Evolutionary conservation across 2,113 vertebrate genomes (phyloP).

Genomic region (Galbula dea): DNA sequence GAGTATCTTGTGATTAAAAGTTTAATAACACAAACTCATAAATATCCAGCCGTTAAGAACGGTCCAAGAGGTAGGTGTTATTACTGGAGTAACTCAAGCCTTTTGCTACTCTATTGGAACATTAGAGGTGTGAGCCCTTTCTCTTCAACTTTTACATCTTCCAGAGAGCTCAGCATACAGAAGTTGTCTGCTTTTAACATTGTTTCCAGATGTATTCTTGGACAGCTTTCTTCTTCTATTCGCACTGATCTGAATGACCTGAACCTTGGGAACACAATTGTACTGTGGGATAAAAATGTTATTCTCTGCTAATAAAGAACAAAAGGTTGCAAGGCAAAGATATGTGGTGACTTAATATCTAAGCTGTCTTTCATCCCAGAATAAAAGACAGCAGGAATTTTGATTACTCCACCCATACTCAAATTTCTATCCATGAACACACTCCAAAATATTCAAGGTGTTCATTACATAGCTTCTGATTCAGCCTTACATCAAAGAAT

Average conservation of each 20-base stretch:
- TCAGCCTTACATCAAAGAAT: background rate
- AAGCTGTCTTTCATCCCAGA: background rate
- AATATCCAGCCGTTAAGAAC: background rate
- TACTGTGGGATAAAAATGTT: conserved; percentile 1
- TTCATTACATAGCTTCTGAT: background rate
- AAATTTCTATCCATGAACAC: background rate
- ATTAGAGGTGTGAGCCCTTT: background rate
- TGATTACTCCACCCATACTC: background rate
- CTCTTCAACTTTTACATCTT: background rate
- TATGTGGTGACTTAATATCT: background rate
- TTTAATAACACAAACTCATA: background rate
- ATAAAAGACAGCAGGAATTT: background rate
- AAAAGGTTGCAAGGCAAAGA: conserved; percentile 26
- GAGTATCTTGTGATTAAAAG: background rate
- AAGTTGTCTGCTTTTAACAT: conserved; percentile 31
- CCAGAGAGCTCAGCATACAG: background rate
- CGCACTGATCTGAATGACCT: conserved; percentile 17
- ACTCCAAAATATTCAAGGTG: background rate
- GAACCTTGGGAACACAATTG: conserved; percentile 15
- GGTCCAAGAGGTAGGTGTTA: background rate
- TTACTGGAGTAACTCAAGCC: background rate
- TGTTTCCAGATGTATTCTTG: conserved; percentile 66
- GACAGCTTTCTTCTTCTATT: conserved; percentile 26
- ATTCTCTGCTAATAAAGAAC: conserved; percentile 12
- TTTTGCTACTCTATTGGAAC: background rate